Evolutionary conservation across 2,888 invertebrate genomes (phyloP).

Genomic region (Helobdella robusta): DNA sequence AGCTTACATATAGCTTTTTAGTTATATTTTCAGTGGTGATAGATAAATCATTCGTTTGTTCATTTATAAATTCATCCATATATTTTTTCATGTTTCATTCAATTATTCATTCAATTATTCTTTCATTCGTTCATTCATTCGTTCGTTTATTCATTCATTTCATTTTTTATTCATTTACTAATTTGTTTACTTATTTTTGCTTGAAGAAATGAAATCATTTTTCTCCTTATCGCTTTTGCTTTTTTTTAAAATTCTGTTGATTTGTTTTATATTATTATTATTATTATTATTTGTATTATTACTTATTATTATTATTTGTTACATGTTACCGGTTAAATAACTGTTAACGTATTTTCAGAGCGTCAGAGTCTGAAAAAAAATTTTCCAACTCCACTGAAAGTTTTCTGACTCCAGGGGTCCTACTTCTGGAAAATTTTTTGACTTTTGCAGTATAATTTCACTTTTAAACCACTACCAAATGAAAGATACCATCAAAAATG

Average conservation of each 20-base stretch:
- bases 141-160: slow-evolving; percentile 5
- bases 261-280: not conserved
- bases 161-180: not conserved
- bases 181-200: not conserved
- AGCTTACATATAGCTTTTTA: no score
- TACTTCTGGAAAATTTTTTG: no score
- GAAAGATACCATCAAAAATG: no score
- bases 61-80: not conserved
- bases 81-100: slow-evolving; percentile 6
- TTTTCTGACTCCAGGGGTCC: no score
- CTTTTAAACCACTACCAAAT: no score
- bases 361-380: no score
- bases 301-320: not conserved
- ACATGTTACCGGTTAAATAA: not conserved
- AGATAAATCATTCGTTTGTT: not conserved
- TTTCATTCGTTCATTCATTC: not conserved
- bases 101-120: slow-evolving; percentile 1
- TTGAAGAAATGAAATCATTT: not conserved
- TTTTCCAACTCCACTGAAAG: no score
- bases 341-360: not conserved
- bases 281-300: no score
- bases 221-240: not conserved
- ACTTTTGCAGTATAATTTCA: no score
- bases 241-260: not conserved
- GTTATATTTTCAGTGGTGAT: not conserved